A percentile compares a stretch with the other conserved stretches of the same genome.
phyloP scores from a whole-genome alignment of 2,888 invertebrate species.

The Pristionchus arcanus region DNA sequence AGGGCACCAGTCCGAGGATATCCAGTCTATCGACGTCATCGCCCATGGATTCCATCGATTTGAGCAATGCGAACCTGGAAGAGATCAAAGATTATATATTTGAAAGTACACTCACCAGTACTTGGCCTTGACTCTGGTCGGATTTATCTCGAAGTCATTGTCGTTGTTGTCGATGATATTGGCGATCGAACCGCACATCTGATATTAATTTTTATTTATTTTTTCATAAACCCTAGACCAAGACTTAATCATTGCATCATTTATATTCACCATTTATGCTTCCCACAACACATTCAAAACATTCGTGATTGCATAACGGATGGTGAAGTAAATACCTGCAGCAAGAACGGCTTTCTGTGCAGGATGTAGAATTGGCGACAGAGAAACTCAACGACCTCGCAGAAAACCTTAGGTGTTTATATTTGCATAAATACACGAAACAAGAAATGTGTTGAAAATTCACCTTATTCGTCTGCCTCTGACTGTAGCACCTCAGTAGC shows the following conservation, averaged over 20 bases:
- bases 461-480: constrained; percentile 91
- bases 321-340: constrained; percentile 84
- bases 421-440: neutral
- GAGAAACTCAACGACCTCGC: constrained; percentile 96
- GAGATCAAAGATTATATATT: neutral
- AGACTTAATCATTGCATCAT: no score
- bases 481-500: constrained; percentile 94
- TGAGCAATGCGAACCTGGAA: constrained; percentile 90
- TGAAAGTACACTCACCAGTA: constrained; percentile 50
- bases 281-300: neutral
- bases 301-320: neutral
- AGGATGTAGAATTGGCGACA: constrained; percentile 98
- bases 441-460: neutral
- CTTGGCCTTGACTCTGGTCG: constrained; percentile 87
- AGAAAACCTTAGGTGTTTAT: constrained; percentile 85
- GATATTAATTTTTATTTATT: constrained; percentile 59
- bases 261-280: neutral
- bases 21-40: constrained; percentile 89
- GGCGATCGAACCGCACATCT: constrained; percentile 98
- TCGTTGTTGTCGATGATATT: constrained; percentile 89
- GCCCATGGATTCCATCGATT: constrained; percentile 86
- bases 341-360: constrained; percentile 96
- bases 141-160: constrained; percentile 88
- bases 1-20: constrained; percentile 82
- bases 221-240: neutral